Conservation (phyloP, 2,797 vertebrate genomes). For the Pelochelys cantorii region DNA sequence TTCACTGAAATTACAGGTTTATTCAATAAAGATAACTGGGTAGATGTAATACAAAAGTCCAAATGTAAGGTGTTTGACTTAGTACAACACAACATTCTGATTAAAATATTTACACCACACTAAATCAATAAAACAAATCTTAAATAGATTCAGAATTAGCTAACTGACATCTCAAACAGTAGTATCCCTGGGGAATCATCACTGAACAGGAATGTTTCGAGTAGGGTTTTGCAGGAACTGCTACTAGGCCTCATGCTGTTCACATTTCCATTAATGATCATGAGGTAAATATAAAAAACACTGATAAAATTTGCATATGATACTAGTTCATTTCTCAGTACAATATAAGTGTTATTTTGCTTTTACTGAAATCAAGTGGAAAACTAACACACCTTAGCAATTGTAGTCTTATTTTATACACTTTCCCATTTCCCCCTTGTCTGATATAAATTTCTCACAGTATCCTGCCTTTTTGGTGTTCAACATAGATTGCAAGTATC, state of each 20-base stretch:
- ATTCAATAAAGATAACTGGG: not conserved
- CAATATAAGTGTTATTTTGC: not conserved
- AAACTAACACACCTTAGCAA: not conserved
- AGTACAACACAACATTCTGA: not conserved
- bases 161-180: not conserved
- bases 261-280: not conserved
- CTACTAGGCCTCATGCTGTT: not conserved
- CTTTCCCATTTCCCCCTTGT: not conserved
- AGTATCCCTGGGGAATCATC: rapidly evolving
- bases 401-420: not conserved
- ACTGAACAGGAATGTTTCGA: rapidly evolving
- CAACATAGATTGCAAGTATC: not conserved
- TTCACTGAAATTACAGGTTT: constrained; percentile 15
- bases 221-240: not conserved
- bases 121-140: constrained; percentile 20
- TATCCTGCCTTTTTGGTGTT: not conserved
- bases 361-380: not conserved
- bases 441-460: not conserved
- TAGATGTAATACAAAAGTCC: constrained; percentile 48
- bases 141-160: constrained; percentile 44
- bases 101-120: constrained; percentile 22
- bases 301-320: not conserved
- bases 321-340: not conserved
- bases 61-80: not conserved
- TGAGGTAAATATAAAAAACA: not conserved